Base-by-base conservation (phyloP, 2,113 vertebrate genomes). In the Mionectes macconnelli region DNA sequence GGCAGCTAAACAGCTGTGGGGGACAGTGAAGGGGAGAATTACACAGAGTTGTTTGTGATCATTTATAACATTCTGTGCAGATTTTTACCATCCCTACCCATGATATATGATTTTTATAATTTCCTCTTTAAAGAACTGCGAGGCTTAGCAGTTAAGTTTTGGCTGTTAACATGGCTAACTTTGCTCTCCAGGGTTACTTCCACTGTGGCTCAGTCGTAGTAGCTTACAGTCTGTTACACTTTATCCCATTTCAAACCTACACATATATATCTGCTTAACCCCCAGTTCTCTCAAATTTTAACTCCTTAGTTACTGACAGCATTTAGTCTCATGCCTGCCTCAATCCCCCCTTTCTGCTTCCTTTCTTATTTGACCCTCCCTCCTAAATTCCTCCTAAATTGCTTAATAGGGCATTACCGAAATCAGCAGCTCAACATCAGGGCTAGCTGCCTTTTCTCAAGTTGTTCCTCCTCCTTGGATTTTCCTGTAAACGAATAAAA, bases 1-100 rank as follows among this genome's bases (percentile, higher is more conserved):
- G 96, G 93, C 89, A 92, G 94, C 95, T 94, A 31, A 94, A 89
- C 87, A 96, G 89, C 93, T 95, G 94, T 95, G 94, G 86, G 95
- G 93, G 56, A 95, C 86, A 75, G 86, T 0, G 0, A 87, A 95
- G 90, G 88, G 96, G 75, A 91, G 75, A 88, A 62, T 70, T 72
- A 59, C 42, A n/a, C 33, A 33, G 35, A 63, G 76, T 28, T 89
- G 56, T 90, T 93, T 90, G 64, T 35, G 50, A 21, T 45, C 63
- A 81, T 35, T 90, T 89, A 66, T 23, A 92, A 78, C 33, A 28
- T 84, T 88, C 69, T 81, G 27, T 52, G 57, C 33, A 14, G 19
- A 19, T 42, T 94, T 89, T 39, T 59, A 75, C 52, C 12, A 42
- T 62, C 40, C 44, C 77, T 74, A 67, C 42, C 39, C 55, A 56